Conservation (phyloP, 2,113 vertebrate genomes). For the Microtus richardsoni region DNA sequence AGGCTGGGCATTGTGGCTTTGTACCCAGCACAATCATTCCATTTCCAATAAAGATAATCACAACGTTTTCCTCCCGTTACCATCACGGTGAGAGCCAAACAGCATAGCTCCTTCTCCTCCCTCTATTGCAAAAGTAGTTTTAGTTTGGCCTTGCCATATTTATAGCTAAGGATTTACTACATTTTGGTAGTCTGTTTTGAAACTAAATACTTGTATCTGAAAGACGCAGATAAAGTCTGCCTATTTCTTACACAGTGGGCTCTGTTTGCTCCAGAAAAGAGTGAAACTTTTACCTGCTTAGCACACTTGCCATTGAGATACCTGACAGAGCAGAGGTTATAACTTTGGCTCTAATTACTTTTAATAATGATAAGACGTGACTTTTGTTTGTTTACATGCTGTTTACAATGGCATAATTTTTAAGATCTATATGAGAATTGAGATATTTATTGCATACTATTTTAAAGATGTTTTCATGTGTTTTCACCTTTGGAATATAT, state of each 20-base stretch:
- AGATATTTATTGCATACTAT: conserved; percentile 99
- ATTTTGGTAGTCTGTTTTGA: conserved; percentile 74
- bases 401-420: conserved; percentile 99
- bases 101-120: conserved; percentile 21
- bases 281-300: conserved; percentile 93
- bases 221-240: conserved; percentile 70
- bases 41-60: conserved; percentile 25
- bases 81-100: background rate
- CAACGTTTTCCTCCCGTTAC: background rate
- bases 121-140: conserved; percentile 75
- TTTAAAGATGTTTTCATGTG: conserved; percentile 97
- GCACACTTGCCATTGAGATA: conserved; percentile 88
- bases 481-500: conserved; percentile 99
- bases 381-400: conserved; percentile 99
- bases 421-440: conserved; percentile 93
- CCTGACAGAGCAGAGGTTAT: conserved; percentile 87
- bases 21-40: background rate
- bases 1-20: background rate
- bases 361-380: conserved; percentile 90
- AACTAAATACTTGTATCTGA: conserved; percentile 71
- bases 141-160: conserved; percentile 56
- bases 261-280: conserved; percentile 90
- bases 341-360: conserved; percentile 88
- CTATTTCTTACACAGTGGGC: conserved; percentile 80
- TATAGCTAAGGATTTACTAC: conserved; percentile 54